phyloP scores from a whole-genome alignment of 1,140 invertebrate species.

The Venturia canescens region DNA sequence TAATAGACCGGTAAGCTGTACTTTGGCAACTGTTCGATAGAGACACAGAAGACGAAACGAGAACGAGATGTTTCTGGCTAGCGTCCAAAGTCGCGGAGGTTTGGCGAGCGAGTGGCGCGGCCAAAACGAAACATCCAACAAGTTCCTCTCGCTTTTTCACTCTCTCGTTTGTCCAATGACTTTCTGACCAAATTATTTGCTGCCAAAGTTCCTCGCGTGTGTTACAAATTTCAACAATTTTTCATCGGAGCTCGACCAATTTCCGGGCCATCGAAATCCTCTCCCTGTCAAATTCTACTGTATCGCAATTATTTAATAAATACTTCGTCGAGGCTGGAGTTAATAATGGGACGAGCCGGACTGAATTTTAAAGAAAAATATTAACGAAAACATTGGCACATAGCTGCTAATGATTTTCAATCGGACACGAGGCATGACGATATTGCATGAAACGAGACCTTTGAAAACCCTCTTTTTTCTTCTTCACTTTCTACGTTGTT shows the following conservation, averaged over 20 bases:
- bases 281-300: too few species aligned
- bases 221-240: background rate
- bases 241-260: background rate
- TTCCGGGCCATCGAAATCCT: background rate
- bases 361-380: too few species aligned
- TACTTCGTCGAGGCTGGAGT: too few species aligned
- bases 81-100: background rate
- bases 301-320: background rate
- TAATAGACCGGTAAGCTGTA: too few species aligned
- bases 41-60: constrained; percentile 20
- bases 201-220: background rate
- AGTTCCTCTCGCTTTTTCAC: background rate
- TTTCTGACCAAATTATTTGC: background rate
- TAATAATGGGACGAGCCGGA: too few species aligned
- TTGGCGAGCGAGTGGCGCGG: background rate
- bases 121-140: background rate
- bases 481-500: background rate
- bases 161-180: background rate
- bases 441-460: background rate
- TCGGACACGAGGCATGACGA: background rate
- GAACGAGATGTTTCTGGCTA: background rate
- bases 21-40: background rate
- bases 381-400: too few species aligned
- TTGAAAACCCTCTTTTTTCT: background rate
- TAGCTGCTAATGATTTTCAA: background rate